phyloP scores from a whole-genome alignment of 1,140 invertebrate genomes.

The Zaprionus inermis region DNA sequence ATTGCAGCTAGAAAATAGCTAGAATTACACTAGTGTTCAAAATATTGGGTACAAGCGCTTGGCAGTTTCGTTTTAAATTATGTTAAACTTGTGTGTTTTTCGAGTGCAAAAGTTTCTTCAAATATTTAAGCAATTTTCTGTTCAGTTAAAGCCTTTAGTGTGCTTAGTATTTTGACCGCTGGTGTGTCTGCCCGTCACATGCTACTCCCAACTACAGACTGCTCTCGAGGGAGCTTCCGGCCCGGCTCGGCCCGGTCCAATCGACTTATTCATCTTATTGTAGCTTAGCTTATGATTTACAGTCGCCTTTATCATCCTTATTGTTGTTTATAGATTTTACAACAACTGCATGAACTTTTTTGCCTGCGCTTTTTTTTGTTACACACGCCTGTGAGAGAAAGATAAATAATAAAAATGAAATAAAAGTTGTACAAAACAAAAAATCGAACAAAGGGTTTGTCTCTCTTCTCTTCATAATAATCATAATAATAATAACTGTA shows the following conservation, averaged over 20 bases:
- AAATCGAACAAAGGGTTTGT: neutral
- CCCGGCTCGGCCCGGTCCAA: too few species aligned
- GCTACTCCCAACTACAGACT: constrained; percentile 48
- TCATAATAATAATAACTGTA: neutral
- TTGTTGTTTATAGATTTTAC: constrained; percentile 64
- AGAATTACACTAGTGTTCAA: neutral
- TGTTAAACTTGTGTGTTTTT: neutral
- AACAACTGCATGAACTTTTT: constrained; percentile 32
- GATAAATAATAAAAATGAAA: constrained; percentile 5
- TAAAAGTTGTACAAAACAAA: constrained; percentile 38
- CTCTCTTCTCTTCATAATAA: neutral
- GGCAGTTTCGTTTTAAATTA: neutral
- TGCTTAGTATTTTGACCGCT: neutral
- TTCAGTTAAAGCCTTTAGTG: neutral
- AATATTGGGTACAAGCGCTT: neutral
- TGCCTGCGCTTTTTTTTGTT: constrained; percentile 73
- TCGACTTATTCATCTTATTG: constrained; percentile 23
- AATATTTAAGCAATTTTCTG: neutral
- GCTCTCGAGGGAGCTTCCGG: constrained; percentile 23
- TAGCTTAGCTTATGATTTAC: constrained; percentile 42
- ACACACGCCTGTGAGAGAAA: constrained; percentile 54
- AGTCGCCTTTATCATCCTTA: constrained; percentile 26
- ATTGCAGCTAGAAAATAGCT: constrained; percentile 4
- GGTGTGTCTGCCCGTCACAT: neutral
- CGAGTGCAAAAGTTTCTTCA: neutral